Evolutionary conservation across 2,113 vertebrate genomes (phyloP).

Genomic region (Struthio camelus): DNA sequence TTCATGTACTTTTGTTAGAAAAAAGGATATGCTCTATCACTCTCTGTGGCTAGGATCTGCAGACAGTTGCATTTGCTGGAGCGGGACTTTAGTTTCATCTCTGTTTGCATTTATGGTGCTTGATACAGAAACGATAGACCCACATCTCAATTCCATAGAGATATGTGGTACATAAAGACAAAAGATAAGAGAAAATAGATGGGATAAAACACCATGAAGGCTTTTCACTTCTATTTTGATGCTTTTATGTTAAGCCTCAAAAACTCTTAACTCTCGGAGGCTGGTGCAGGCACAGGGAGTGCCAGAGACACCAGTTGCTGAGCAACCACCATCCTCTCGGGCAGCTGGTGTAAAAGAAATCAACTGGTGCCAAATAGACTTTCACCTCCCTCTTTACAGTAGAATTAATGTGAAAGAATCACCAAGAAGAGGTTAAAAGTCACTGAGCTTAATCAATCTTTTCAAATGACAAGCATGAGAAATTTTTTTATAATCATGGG

Average conservation of each 20-base stretch:
- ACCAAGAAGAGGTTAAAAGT: neutral
- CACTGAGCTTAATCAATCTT: neutral
- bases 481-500: neutral
- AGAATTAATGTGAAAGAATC: slow-evolving; percentile 46
- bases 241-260: slow-evolving; percentile 1
- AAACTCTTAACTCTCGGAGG: slow-evolving; percentile 21
- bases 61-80: neutral
- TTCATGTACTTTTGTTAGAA: neutral
- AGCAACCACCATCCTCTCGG: slow-evolving; percentile 38
- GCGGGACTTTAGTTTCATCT: neutral
- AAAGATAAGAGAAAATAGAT: neutral
- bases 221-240: slow-evolving; percentile 30
- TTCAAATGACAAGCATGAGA: neutral
- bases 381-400: slow-evolving; percentile 60
- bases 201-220: neutral
- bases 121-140: neutral
- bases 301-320: slow-evolving; percentile 45
- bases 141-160: neutral
- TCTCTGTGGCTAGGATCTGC: neutral
- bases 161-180: neutral
- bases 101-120: neutral
- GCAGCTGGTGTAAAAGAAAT: slow-evolving; percentile 56
- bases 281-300: slow-evolving; percentile 8
- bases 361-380: slow-evolving; percentile 54
- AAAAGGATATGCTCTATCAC: neutral